phyloP scores from a whole-genome alignment of 2,797 vertebrate genomes.

The Rousettus madagascariensis region DNA sequence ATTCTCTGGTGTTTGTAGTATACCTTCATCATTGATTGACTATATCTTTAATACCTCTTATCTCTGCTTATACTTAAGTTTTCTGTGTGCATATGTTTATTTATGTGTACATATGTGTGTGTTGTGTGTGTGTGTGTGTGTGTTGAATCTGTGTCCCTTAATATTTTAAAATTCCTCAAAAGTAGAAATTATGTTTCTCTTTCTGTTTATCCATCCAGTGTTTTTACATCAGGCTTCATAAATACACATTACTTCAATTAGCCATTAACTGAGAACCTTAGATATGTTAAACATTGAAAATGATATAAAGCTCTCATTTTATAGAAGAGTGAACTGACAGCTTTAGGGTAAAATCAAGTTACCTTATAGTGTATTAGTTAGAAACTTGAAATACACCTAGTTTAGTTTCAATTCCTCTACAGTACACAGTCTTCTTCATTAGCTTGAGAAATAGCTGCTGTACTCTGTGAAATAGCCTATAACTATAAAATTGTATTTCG shows the following conservation, averaged over 20 bases:
- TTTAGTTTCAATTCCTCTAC: background rate
- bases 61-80: background rate
- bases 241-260: background rate
- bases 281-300: background rate
- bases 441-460: background rate
- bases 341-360: background rate
- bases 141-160: background rate
- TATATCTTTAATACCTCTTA: background rate
- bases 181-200: background rate
- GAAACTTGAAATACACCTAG: background rate
- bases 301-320: background rate
- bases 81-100: background rate
- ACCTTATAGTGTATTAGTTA: background rate
- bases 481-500: background rate
- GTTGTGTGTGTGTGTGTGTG: background rate
- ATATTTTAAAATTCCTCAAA: background rate
- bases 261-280: background rate
- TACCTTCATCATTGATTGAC: background rate
- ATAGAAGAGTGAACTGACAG: background rate
- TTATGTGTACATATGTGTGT: background rate
- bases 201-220: background rate
- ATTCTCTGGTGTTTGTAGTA: background rate
- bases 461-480: background rate
- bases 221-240: background rate
- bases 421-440: background rate